Conservation (phyloP, 2,113 vertebrate species). For the Scortum barcoo region DNA sequence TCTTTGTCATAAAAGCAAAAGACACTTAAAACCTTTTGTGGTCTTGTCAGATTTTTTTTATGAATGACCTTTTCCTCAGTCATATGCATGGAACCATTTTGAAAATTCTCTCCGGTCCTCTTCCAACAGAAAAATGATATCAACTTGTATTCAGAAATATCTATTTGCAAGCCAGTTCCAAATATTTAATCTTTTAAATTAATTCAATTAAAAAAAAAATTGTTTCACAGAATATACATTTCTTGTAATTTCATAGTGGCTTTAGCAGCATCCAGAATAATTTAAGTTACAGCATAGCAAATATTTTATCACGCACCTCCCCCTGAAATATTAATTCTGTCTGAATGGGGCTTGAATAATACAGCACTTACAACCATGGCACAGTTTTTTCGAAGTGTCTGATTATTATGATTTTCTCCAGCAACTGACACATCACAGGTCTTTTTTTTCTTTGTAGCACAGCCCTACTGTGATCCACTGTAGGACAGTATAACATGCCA, state of each 20-base stretch:
- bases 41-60: not conserved
- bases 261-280: not conserved
- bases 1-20: not conserved
- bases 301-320: constrained; percentile 20
- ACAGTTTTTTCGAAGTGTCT: constrained; percentile 31
- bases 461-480: not conserved
- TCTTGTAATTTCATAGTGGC: not conserved
- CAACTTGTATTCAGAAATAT: not conserved
- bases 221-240: not conserved
- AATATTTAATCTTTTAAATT: not conserved
- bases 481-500: not conserved
- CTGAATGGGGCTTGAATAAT: constrained; percentile 22
- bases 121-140: not conserved
- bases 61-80: not conserved
- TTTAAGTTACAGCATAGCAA: constrained; percentile 18
- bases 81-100: not conserved
- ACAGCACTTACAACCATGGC: not conserved
- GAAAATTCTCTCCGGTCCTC: not conserved
- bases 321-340: constrained; percentile 27
- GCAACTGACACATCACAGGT: not conserved
- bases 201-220: not conserved
- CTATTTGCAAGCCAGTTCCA: not conserved
- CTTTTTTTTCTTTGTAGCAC: not conserved
- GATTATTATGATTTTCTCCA: not conserved
- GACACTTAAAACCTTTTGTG: too few species aligned